phyloP scores from a whole-genome alignment of 2,797 vertebrate genomes.

The Sparidentex hasta region DNA sequence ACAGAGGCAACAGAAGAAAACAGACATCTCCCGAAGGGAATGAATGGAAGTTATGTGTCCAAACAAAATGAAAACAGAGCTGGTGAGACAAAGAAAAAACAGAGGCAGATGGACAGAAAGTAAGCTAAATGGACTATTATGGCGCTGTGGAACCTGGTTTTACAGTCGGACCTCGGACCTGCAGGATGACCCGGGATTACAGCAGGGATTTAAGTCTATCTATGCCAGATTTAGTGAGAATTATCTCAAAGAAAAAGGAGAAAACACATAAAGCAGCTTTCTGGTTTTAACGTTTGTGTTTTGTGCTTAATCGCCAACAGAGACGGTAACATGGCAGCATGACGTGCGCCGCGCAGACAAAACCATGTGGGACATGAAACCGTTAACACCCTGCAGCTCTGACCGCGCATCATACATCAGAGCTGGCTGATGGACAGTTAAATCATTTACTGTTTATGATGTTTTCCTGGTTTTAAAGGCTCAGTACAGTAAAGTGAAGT shows the following conservation, averaged over 20 bases:
- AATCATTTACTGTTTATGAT: no score
- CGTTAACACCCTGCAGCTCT: background rate
- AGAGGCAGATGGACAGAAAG: slow-evolving; percentile 47
- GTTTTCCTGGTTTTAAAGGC: no score
- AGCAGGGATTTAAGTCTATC: slow-evolving; percentile 42
- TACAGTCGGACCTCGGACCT: background rate
- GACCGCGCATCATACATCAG: background rate
- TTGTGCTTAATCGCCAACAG: slow-evolving; percentile 21
- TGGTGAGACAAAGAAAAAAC: slow-evolving; percentile 18
- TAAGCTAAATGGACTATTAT: slow-evolving; percentile 41
- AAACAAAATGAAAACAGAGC: slow-evolving; percentile 15
- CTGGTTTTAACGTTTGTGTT: slow-evolving; percentile 24
- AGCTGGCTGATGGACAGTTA: background rate
- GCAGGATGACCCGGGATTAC: slow-evolving; percentile 45
- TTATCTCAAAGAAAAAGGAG: slow-evolving; percentile 48
- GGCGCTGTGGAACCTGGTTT: slow-evolving; percentile 30
- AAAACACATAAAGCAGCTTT: slow-evolving; percentile 57
- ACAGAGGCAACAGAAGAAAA: background rate
- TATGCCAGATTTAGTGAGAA: slow-evolving; percentile 51
- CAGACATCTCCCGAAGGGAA: background rate
- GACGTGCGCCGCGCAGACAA: background rate
- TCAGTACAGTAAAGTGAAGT: no score
- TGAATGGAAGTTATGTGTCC: background rate
- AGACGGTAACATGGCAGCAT: background rate
- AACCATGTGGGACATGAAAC: background rate